A percentile compares a stretch with the other conserved stretches of the same genome.
Conservation (phyloP, 2,113 vertebrate genomes). For the Bubo scandiacus region DNA sequence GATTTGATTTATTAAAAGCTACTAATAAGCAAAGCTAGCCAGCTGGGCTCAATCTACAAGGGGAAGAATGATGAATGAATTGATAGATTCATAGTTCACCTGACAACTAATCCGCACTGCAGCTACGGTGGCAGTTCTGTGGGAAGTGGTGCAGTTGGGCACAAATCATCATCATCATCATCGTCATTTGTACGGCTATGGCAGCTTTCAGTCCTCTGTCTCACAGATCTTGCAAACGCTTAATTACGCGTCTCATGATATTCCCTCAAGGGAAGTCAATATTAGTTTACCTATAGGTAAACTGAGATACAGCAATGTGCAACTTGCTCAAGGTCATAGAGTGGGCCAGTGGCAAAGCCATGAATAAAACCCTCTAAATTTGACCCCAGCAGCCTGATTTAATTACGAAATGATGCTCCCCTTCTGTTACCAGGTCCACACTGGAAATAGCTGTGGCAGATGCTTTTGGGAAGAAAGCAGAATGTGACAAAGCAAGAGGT, state of each 20-base stretch:
- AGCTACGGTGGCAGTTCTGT: not conserved
- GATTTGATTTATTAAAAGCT: constrained; percentile 66
- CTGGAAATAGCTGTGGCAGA: constrained; percentile 41
- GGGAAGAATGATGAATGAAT: constrained; percentile 41
- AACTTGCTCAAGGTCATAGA: constrained; percentile 60
- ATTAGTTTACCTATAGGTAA: constrained; percentile 64
- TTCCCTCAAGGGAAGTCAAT: constrained; percentile 60
- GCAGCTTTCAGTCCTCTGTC: constrained; percentile 5
- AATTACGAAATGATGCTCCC: not conserved
- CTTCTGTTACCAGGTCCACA: constrained; percentile 16
- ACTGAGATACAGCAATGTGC: constrained; percentile 42
- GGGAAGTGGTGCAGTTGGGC: not conserved
- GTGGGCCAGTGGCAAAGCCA: constrained; percentile 33
- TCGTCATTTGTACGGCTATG: not conserved
- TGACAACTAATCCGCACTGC: constrained; percentile 36
- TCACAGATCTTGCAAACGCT: not conserved
- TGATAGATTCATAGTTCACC: constrained; percentile 56
- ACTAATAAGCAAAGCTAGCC: constrained; percentile 55
- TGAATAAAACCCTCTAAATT: constrained; percentile 46
- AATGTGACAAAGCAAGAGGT: not conserved
- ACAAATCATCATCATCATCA: constrained; percentile 3
- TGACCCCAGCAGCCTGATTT: constrained; percentile 27
- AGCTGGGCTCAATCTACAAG: constrained; percentile 34
- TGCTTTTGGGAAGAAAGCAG: constrained; percentile 12
- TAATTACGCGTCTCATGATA: constrained; percentile 54